Evolutionary conservation across 1,140 invertebrate genomes (phyloP), one percentile per base, ranked within the genome.

Genomic region (Ostrea edulis): DNA sequence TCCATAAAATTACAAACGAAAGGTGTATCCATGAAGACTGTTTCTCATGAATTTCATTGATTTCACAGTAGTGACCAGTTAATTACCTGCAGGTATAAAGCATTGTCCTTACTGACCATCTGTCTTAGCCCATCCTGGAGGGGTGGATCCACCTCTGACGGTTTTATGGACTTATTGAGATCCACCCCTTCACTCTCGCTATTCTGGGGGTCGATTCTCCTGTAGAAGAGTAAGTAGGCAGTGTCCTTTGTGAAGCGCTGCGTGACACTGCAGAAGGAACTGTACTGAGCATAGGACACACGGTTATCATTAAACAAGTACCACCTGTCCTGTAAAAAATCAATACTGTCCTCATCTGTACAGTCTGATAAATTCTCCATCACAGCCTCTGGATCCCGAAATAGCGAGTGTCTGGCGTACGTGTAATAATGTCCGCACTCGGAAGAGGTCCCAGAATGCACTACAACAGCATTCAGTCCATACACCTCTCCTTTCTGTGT

Each of bases 381-480:
- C 35, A 90, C 84, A 2, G 87, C 29, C 25, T 91, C 86, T n/a
- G 92, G 85, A 68, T 92, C 85, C 58, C 89, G 90, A 62, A 90
- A 55, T 82, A 92, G 53, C 54, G 93, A 93, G 87, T 94, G 93
- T n/a, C 97, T 96, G 0, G 97, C 97, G 90, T 97, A 97, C 0
- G 97, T 97, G 92, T 97, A 98, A 93, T 98, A 98, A 93, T 98
- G 97, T 0, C 97, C 97, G 8, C 97, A 97, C 92, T 98, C 97
- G 90, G 97, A 96, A 65, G 96, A 97, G 17, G 96, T 96, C 2
- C 98, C 97, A 0, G 97, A 97, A 93, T 98, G 97, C 0, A 98
- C 96, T 0, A 98, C 97, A 0, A 97, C 97, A 0, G 97, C 97
- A 92, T 97, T 97, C 0, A 98, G 93, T 12, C 96, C 95, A 93